Base-by-base conservation (phyloP, 1,140 invertebrate species). In the Anthonomus grandis region DNA sequence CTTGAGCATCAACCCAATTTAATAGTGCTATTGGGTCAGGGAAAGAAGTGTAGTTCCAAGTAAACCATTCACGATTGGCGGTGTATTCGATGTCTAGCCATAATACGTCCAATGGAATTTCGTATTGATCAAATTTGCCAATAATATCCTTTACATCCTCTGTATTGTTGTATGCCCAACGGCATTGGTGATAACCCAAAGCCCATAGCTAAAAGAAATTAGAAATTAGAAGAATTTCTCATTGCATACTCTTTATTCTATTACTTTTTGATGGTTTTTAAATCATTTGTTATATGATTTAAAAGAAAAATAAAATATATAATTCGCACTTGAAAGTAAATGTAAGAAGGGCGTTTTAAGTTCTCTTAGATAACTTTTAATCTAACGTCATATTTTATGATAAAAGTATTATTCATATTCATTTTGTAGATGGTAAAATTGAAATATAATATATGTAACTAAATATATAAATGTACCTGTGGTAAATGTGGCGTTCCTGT, bases 51-150 rank as follows among this genome's bases (percentile, higher is more conserved):
- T 67, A 59, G 69, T 87, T 84, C 85, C 86, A 88, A 2, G 83
- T 86, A 66, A 88, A 87, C 68, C 86, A 87, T 65, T 79, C 81
- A 72, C 86, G 86, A 13, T 79, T 84, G 75, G 89, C 81, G 4
- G 87, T 88, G 68, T 90, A 85, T 70, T 90, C 87, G 71, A 90
- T 86, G 72, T 90, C 87, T 17, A 90, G 74, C 87, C 87, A 90
- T 18, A 90, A 76, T 6, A 85, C 83, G 76, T 90, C 87, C 66
- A 83, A 75, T 10, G 88, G 87, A 64, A 90, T 84, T 59, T 88
- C 81, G 70, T 84, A 68, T 52, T 80, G 72, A 68, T 90, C 86
- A 72, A 86, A 65, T 80, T 50, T 73, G 24, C 68, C 67, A 62
- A 83, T 76, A 2, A 86, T 82, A 27, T 68, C 65, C 54, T 74